Conservation (phyloP, 2,888 invertebrate genomes). For the Idaea dimidiata region DNA sequence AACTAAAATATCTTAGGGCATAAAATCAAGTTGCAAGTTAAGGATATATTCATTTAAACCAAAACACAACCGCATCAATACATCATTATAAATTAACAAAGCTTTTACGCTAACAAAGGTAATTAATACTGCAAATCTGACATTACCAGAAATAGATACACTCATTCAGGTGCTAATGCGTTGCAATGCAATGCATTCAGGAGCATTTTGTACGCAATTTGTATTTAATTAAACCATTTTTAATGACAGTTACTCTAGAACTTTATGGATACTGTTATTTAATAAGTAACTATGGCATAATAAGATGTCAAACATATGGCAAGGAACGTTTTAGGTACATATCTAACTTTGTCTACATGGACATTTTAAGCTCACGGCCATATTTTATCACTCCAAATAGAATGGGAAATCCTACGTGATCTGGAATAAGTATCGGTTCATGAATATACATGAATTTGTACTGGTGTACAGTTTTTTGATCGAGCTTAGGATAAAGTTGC, state of each 20-base stretch:
- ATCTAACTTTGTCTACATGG: slow-evolving; percentile 17
- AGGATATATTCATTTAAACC: not conserved
- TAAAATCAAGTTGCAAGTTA: not conserved
- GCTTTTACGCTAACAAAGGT: slow-evolving; percentile 16
- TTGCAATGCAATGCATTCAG: no score
- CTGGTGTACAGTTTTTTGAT: slow-evolving; percentile 20
- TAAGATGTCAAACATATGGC: slow-evolving; percentile 14
- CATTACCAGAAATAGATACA: slow-evolving; percentile 9
- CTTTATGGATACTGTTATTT: slow-evolving; percentile 8
- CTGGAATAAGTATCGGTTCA: slow-evolving; percentile 39
- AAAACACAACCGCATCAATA: not conserved
- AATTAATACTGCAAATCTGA: slow-evolving; percentile 13
- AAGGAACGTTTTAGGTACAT: slow-evolving; percentile 12
- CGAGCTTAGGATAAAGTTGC: slow-evolving; percentile 40
- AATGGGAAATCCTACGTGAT: slow-evolving; percentile 33
- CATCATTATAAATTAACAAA: slow-evolving; percentile 3
- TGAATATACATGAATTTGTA: slow-evolving; percentile 35
- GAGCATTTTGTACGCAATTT: not conserved
- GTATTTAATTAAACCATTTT: not conserved
- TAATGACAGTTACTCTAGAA: not conserved
- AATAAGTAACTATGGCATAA: slow-evolving; percentile 9
- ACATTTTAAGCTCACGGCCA: slow-evolving; percentile 12
- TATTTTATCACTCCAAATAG: slow-evolving; percentile 30
- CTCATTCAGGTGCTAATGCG: slow-evolving; percentile 4
- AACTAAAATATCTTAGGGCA: no score